Conservation (phyloP, 2,113 vertebrate species). For the Strix aluco region DNA sequence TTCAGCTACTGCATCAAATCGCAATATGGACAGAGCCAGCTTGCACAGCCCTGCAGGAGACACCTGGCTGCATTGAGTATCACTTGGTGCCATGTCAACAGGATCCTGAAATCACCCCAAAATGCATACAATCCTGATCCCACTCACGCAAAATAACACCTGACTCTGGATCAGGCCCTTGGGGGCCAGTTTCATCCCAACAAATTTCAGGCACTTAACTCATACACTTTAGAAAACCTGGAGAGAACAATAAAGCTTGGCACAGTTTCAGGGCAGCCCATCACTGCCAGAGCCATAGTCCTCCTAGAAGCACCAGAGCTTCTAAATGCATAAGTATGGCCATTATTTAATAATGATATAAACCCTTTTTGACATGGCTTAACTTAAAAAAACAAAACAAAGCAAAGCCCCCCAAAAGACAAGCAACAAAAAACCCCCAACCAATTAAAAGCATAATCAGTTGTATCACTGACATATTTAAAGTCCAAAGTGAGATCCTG, state of each 20-base stretch:
- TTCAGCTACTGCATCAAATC: constrained; percentile 37
- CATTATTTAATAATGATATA: neutral
- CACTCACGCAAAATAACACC: neutral
- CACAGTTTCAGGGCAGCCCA: neutral
- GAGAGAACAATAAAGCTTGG: neutral
- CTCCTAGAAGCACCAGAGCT: neutral
- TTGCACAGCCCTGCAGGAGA: neutral
- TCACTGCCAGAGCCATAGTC: neutral
- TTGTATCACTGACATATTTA: neutral
- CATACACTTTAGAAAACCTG: neutral
- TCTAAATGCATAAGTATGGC: neutral
- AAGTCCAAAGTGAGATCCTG: neutral
- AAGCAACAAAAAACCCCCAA: neutral
- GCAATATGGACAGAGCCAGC: neutral
- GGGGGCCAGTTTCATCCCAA: neutral
- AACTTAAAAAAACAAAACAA: neutral
- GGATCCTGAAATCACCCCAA: neutral
- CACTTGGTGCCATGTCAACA: neutral
- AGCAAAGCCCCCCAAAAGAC: neutral
- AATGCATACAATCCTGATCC: neutral
- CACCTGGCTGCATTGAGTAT: neutral
- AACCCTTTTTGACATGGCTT: neutral
- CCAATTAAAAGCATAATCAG: neutral
- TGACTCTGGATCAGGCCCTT: neutral
- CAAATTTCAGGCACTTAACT: neutral